phyloP scores from a whole-genome alignment of 2,113 vertebrate species.

The Empidonax alnorum region DNA sequence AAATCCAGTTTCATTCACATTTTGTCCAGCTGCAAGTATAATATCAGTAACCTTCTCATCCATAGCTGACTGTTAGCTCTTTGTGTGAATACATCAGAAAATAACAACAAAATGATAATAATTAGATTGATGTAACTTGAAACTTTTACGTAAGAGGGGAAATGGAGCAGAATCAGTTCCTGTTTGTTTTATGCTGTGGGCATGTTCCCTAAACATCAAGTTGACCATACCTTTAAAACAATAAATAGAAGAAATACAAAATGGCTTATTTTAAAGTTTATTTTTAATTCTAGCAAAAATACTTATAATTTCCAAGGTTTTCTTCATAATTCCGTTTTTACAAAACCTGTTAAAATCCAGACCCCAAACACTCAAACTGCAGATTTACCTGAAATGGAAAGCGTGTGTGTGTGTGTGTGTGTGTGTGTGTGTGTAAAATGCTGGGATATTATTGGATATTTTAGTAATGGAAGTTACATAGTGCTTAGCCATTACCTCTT shows the following conservation, averaged over 20 bases:
- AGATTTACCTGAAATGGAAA: not conserved
- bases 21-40: not conserved
- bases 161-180: not conserved
- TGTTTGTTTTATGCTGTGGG: not conserved
- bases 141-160: not conserved
- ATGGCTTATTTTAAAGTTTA: not conserved
- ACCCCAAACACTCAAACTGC: not conserved
- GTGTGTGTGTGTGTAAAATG: not conserved
- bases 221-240: not conserved
- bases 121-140: not conserved
- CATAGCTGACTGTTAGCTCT: not conserved
- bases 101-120: not conserved
- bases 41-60: not conserved
- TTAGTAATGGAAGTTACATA: constrained; percentile 14
- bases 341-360: not conserved
- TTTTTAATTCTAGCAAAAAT: not conserved
- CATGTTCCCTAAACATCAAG: not conserved
- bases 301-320: not conserved
- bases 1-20: not conserved
- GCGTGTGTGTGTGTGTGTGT: not conserved
- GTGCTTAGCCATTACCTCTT: constrained; percentile 51
- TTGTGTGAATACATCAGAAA: not conserved
- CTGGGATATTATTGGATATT: not conserved
- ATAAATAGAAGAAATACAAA: not conserved
- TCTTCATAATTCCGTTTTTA: not conserved